Evolutionary conservation across 1,140 invertebrate genomes (phyloP).

Genomic region (Chrysomallon squamiferum): DNA sequence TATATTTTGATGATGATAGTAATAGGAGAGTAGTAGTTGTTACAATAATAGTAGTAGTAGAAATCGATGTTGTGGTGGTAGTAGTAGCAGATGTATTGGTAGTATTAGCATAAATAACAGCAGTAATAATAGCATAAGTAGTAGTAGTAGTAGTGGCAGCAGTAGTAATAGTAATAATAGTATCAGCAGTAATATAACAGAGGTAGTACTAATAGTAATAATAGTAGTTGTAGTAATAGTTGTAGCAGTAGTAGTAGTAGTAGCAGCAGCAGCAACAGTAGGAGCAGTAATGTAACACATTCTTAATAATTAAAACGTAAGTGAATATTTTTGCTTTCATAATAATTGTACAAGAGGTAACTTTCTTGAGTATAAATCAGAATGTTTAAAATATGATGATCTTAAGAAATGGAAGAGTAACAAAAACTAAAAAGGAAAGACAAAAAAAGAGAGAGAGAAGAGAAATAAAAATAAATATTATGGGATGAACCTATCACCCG

Average conservation of each 20-base stretch:
- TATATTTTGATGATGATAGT: background rate
- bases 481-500: too few species aligned
- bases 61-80: background rate
- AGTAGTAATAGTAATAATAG: background rate
- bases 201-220: background rate
- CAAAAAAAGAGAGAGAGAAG: too few species aligned
- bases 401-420: too few species aligned
- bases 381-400: too few species aligned
- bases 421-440: too few species aligned
- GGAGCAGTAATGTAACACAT: too few species aligned
- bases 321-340: too few species aligned
- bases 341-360: too few species aligned
- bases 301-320: too few species aligned
- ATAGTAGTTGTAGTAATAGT: background rate
- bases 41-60: background rate
- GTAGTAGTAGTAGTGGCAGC: background rate
- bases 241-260: background rate
- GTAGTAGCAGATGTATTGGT: background rate
- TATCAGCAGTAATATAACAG: background rate
- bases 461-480: too few species aligned
- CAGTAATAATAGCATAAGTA: background rate
- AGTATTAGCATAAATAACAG: background rate
- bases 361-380: too few species aligned
- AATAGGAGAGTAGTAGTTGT: background rate
- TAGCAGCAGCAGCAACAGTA: too few species aligned